Conservation (phyloP, 2,888 invertebrate species). For the Balanococcus diminutus region DNA sequence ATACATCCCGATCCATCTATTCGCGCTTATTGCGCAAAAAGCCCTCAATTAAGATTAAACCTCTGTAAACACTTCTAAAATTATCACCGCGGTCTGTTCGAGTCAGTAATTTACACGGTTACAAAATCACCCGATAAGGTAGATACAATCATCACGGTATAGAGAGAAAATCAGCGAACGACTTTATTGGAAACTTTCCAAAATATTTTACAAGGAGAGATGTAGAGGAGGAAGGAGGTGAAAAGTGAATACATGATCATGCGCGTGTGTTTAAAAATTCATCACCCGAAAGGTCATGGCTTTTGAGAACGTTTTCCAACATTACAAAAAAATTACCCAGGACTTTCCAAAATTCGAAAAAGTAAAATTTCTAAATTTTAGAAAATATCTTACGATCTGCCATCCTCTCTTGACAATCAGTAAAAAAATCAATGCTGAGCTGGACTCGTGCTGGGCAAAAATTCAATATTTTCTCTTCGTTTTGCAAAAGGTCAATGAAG, state of each 20-base stretch:
- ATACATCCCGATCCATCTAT: background rate
- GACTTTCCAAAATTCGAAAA: no score
- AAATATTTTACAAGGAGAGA: background rate
- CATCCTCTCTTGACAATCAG: no score
- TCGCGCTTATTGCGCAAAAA: conserved; percentile 18
- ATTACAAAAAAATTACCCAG: no score
- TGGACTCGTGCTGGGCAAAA: no score
- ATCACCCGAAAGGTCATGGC: background rate
- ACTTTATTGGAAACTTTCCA: background rate
- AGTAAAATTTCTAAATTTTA: no score
- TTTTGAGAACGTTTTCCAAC: no score
- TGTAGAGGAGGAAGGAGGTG: background rate
- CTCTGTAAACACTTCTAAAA: conserved; percentile 19
- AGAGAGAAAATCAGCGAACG: background rate
- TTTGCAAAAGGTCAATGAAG: conserved; percentile 33
- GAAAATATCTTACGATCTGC: no score
- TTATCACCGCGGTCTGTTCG: background rate
- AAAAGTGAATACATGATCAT: no score
- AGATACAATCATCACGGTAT: background rate
- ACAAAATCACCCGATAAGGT: background rate
- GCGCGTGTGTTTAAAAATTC: background rate
- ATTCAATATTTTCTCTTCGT: background rate
- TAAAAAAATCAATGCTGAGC: no score
- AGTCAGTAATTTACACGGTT: background rate
- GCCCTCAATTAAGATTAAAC: conserved; percentile 12